phyloP scores from a whole-genome alignment of 92 coral and sea anemone genomes.

The Montipora capitata region DNA sequence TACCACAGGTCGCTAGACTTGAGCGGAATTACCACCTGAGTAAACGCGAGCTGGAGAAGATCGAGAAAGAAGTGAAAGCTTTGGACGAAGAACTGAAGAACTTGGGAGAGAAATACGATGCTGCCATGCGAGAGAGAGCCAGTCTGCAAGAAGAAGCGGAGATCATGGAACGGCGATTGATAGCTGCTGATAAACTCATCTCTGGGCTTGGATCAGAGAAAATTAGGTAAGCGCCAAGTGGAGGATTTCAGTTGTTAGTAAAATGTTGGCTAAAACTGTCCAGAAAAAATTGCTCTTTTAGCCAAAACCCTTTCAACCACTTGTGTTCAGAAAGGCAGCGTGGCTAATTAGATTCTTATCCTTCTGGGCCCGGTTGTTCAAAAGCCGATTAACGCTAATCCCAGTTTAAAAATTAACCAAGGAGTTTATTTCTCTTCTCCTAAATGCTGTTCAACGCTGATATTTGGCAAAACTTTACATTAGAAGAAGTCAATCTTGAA shows the following conservation, averaged over 20 bases:
- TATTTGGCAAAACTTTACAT: no score
- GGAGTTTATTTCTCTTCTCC: no score
- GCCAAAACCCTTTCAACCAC: no score
- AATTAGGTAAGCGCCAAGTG: conserved; percentile 74
- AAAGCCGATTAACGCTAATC: no score
- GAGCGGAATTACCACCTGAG: conserved; percentile 96
- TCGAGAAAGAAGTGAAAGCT: conserved; percentile 94
- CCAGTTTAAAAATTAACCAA: no score
- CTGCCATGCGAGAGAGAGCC: conserved; percentile 94
- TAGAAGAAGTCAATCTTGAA: no score
- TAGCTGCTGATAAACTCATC: conserved; percentile 98
- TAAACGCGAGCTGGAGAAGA: conserved; percentile 97
- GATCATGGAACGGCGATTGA: conserved; percentile 97
- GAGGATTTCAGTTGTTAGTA: neutral
- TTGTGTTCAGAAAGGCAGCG: no score
- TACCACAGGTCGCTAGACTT: conserved; percentile 90
- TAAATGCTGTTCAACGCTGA: no score
- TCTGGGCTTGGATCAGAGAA: conserved; percentile 99
- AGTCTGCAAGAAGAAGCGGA: conserved; percentile 95
- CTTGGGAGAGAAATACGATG: conserved; percentile 95
- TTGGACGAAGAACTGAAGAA: conserved; percentile 90
- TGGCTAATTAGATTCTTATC: no score
- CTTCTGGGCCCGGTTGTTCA: neutral
- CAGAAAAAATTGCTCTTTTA: neutral
- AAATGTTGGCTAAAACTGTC: neutral